Evolutionary conservation across 2,113 vertebrate species (phyloP), one percentile per base, ranked within the genome.

Genomic region (Hemibagrus wyckioides): DNA sequence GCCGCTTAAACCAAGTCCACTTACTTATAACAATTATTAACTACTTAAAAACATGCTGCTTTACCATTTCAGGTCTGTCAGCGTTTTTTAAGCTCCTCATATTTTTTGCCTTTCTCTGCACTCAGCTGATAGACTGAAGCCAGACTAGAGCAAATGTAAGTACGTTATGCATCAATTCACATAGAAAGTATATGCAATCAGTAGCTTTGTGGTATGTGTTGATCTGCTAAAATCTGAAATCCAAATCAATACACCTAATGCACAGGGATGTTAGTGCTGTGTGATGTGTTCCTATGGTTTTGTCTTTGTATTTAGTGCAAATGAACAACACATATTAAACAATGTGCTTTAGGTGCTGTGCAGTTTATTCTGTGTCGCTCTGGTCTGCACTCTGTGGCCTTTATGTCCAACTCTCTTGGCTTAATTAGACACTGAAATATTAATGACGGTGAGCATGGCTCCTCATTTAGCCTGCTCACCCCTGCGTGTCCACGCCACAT

Each of bases 401-500:
- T 94, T 93, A 92, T 93, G 59, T 73, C 87, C 77, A 91, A 90
- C 89, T 87, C 89, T 86, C 86, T 88, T 65, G 91, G 85, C 91
- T 91, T 93, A 94, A 94, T 94, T 93, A 93, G 89, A 88, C 90
- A 63, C 87, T 95, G 82, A 94, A 94, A 92, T 92, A 95, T 95
- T 95, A 82, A 95, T 92, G 84, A 84, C 76, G 5, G 56, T 61
- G 83, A 76, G 76, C 83, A 82, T 83, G 77, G n/a, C 21, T 48
- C 85, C 19, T 83, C 88, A 85, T 89, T 91, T 86, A 91, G 54
- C 56, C 79, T 87, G 87, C 56, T 90, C 87, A 71, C n/a, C 80
- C 41, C 73, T 33, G 85, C 87, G 56, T 89, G 83, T 86, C 88
- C 84, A 57, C 39, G 6, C 57, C 67, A 89, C 73, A 89, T 80